A percentile compares a stretch with the other conserved stretches of the same genome.
These are phyloP conservation scores for Helobdella robusta DNA, from an alignment of 2,888 invertebrate genomes.

Conservation along the genomic window DNA sequence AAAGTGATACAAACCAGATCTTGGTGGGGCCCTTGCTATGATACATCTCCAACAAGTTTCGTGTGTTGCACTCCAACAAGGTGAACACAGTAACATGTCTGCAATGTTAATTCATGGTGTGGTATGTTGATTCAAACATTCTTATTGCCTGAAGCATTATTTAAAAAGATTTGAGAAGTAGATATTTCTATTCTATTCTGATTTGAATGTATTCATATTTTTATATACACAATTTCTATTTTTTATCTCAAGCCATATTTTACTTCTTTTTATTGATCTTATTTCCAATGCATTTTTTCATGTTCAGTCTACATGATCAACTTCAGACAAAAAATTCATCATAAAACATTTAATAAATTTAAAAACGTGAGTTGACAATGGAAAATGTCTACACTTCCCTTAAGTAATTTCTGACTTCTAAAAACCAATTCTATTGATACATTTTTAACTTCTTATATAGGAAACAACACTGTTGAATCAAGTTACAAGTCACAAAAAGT, in stretches of 20 bases:
- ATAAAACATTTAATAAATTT: too few species aligned
- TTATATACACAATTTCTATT: background rate
- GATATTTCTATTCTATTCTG: background rate
- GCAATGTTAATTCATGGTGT: too few species aligned
- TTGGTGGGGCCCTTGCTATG: conserved; percentile 64
- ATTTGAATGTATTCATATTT: background rate
- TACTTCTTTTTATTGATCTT: background rate
- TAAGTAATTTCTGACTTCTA: too few species aligned
- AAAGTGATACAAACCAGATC: conserved; percentile 48
- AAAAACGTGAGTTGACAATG: too few species aligned
- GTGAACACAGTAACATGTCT: conserved; percentile 44
- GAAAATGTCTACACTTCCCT: too few species aligned
- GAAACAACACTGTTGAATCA: background rate
- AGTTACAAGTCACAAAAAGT: background rate
- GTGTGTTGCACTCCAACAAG: conserved; percentile 67
- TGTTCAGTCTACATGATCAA: too few species aligned
- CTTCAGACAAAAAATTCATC: too few species aligned
- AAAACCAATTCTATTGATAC: too few species aligned
- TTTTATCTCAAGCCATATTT: background rate
- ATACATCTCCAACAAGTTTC: conserved; percentile 73
- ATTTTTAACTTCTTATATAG: too few species aligned
- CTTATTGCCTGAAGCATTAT: too few species aligned
- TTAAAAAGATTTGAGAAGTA: too few species aligned
- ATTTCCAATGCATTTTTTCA: background rate
- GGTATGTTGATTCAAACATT: too few species aligned